Evolutionary conservation across 1,140 invertebrate genomes (phyloP).

Genomic region (Diploscapter pachys): DNA sequence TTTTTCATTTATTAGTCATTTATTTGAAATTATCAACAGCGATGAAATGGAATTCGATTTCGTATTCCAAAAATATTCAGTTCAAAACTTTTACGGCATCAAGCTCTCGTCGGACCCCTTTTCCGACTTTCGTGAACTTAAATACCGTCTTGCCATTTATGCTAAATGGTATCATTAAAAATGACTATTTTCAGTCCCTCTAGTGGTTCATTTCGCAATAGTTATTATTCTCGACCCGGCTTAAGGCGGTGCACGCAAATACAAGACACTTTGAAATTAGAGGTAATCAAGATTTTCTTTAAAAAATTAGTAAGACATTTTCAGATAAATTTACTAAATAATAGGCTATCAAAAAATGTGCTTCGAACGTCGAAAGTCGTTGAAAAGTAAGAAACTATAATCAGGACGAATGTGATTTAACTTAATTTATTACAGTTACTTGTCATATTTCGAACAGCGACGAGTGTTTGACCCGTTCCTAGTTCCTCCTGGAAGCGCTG

Average conservation of each 20-base stretch:
- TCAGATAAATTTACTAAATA: constrained; percentile 65
- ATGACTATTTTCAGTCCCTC: too few species aligned
- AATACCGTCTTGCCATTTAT: too few species aligned
- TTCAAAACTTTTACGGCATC: too few species aligned
- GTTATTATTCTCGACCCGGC: constrained; percentile 48
- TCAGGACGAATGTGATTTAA: neutral
- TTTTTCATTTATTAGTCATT: too few species aligned
- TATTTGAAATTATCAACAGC: neutral
- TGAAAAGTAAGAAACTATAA: constrained; percentile 71
- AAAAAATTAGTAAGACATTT: constrained; percentile 19
- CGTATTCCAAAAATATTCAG: too few species aligned
- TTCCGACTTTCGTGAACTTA: too few species aligned
- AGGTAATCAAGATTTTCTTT: constrained; percentile 35
- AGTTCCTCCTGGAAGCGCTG: constrained; percentile 67
- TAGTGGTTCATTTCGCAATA: constrained; percentile 33
- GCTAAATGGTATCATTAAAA: too few species aligned
- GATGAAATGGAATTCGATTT: too few species aligned
- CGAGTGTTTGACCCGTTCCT: constrained; percentile 90
- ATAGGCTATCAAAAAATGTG: constrained; percentile 79
- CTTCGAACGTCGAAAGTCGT: constrained; percentile 94
- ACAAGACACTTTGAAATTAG: constrained; percentile 55
- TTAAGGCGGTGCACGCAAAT: constrained; percentile 53
- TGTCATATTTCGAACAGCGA: constrained; percentile 93
- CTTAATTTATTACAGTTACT: constrained; percentile 67
- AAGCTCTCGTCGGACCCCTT: too few species aligned